Evolutionary conservation across 1,140 invertebrate species (phyloP), one percentile per base, ranked within the genome.

Genomic region (Zaprionus africanus): DNA sequence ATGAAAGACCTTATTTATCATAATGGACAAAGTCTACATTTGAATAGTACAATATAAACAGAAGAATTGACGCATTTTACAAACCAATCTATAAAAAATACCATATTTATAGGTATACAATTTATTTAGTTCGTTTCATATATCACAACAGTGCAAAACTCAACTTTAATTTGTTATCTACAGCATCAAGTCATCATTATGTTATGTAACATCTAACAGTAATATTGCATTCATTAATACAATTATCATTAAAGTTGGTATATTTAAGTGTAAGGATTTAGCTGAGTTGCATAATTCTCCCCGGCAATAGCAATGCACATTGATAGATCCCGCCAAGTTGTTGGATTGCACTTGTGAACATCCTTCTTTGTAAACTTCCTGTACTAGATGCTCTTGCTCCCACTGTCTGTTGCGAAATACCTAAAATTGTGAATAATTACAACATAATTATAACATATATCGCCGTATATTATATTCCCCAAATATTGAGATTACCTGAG

Each of bases 221-320:
- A n/a, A 92, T 28, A 94, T 93, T 65, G 94, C 11, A n/a, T 24
- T 94, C 66, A 94, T 94, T 46, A 94, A 94, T 51, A 94, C 90
- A 58, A 94, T 94, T 6, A 94, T 93, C n/a, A 93, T 93, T 92
- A 78, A 1, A 13, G 61, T 4, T 26, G 66, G 57, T 5, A n/a
- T 58, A n/a, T 75, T 46, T 1, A 61, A 13, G 41, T 22, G 60
- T 17, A 94, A 93, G 24, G 94, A 93, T 79, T 94, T 94, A 0
- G 94, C 93, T 6, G 93, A 90, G 91, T 96, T 97, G 88, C 96
- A 97, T 1, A 96, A 92, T 78, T 95, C 93, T 38, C 92, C 93
- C 6, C 94, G 92, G 81, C 96, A 97, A 86, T 95, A 96, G 86
- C 96, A 97, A 82, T 95, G 95, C 87, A 93, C 93, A 43, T 92